Evolutionary conservation across 2,888 invertebrate genomes (phyloP).

Genomic region (Phalera bucephala): DNA sequence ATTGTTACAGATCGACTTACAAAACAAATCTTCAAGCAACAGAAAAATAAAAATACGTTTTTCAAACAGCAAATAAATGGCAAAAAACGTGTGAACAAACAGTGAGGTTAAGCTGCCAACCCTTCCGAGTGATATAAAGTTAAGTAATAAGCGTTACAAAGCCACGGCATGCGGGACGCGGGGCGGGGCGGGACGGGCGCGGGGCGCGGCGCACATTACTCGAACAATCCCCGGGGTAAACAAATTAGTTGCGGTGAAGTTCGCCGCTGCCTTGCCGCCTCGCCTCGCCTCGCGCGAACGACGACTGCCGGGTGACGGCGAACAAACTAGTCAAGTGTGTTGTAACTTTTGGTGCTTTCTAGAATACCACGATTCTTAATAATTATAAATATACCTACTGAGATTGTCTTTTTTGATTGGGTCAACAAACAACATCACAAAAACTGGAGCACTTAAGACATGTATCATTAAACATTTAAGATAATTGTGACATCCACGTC

Average conservation of each 20-base stretch:
- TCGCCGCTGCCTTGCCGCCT: constrained; percentile 1
- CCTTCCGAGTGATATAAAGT: constrained; percentile 20
- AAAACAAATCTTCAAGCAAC: constrained; percentile 6
- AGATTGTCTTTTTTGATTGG: no score
- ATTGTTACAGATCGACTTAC: no score
- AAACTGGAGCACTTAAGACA: no score
- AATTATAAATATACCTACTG: no score
- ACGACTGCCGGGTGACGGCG: no score
- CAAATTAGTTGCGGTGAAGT: constrained; percentile 29
- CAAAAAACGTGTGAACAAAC: constrained; percentile 11
- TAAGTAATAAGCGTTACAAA: constrained; percentile 26
- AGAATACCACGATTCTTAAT: no score
- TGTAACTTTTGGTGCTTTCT: no score
- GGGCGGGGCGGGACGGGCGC: constrained; percentile 2
- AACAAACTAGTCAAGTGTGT: no score
- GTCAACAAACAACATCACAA: no score
- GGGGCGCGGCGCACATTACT: constrained; percentile 9
- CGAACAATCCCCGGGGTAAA: constrained; percentile 16
- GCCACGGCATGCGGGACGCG: no score
- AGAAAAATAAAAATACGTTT: constrained; percentile 4
- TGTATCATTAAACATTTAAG: no score
- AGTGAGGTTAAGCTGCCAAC: constrained; percentile 12
- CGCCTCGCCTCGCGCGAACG: constrained; percentile 1
- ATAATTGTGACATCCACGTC: no score
- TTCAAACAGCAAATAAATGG: constrained; percentile 3